phyloP scores from a whole-genome alignment of 1,140 invertebrate species.

The Pseudomyrmex cubaensis region DNA sequence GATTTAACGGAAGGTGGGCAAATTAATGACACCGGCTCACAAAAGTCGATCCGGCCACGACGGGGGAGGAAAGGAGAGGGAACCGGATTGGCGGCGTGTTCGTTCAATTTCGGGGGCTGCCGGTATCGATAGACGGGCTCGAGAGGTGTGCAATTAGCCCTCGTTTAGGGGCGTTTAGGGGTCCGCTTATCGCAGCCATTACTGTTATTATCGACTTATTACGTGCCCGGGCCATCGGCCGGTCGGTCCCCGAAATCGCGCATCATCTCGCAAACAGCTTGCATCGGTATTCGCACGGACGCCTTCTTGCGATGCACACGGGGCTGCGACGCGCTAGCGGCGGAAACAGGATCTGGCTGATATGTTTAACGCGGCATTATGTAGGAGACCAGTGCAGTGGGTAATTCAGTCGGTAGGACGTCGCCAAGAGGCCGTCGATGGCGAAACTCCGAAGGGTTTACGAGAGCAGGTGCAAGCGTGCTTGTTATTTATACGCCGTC shows the following conservation, averaged over 20 bases:
- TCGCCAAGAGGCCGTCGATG: slow-evolving; percentile 16
- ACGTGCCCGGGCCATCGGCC: slow-evolving; percentile 63
- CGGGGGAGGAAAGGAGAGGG: slow-evolving; percentile 23
- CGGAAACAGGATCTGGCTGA: slow-evolving; percentile 43
- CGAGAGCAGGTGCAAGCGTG: slow-evolving; percentile 44
- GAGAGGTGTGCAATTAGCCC: slow-evolving; percentile 81
- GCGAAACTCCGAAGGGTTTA: slow-evolving; percentile 5
- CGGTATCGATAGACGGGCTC: slow-evolving; percentile 47
- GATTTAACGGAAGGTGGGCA: slow-evolving; percentile 74
- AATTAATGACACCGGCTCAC: slow-evolving; percentile 79
- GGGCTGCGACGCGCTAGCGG: slow-evolving; percentile 16
- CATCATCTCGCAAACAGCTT: slow-evolving; percentile 16
- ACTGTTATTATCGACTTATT: slow-evolving; percentile 85
- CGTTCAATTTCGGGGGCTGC: slow-evolving; percentile 62
- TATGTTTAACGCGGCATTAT: slow-evolving; percentile 44
- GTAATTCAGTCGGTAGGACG: slow-evolving; percentile 63
- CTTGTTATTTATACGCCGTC: slow-evolving; percentile 40
- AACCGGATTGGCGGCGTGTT: slow-evolving; percentile 46
- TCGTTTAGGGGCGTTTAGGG: slow-evolving; percentile 84
- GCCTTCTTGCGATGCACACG: slow-evolving; percentile 13
- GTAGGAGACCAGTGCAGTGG: slow-evolving; percentile 57
- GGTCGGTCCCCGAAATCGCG: slow-evolving; percentile 18
- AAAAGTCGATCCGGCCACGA: slow-evolving; percentile 56
- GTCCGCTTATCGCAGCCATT: slow-evolving; percentile 82
- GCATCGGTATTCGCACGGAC: neutral